These are phyloP conservation scores for Clivina fossor DNA, from an alignment of 2,888 invertebrate species.

Conservation along the genomic window DNA sequence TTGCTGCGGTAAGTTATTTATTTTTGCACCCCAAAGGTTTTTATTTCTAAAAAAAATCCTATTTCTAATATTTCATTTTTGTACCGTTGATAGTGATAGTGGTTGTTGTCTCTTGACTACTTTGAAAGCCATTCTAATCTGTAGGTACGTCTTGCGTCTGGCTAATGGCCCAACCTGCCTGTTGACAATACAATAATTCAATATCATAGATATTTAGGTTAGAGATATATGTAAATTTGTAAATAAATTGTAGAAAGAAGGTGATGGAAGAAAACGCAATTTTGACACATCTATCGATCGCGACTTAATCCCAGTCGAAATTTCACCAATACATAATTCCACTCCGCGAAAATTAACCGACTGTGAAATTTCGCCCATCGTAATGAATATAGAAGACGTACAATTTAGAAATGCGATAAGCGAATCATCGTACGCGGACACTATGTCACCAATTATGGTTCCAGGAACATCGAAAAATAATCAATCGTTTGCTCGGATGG, in stretches of 20 bases:
- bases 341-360: constrained; percentile 15
- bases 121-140: too few species aligned
- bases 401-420: background rate
- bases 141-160: too few species aligned
- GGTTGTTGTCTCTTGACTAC: too few species aligned
- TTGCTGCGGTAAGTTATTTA: constrained; percentile 18
- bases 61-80: too few species aligned
- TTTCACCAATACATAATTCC: constrained; percentile 13
- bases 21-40: too few species aligned
- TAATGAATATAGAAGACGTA: constrained; percentile 9
- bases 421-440: background rate
- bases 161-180: too few species aligned
- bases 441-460: constrained; percentile 40
- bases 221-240: too few species aligned
- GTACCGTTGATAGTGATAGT: too few species aligned
- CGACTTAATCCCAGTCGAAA: constrained; percentile 9
- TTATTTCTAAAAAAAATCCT: too few species aligned
- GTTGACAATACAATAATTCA: too few species aligned
- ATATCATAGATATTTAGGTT: too few species aligned
- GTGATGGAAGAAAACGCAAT: constrained; percentile 13
- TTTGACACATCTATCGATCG: constrained; percentile 7
- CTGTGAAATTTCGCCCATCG: constrained; percentile 19
- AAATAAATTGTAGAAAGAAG: constrained; percentile 12
- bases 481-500: constrained; percentile 57
- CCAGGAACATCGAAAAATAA: constrained; percentile 45